Evolutionary conservation across 2,113 vertebrate species (phyloP).

Genomic region (Arvicanthis niloticus): DNA sequence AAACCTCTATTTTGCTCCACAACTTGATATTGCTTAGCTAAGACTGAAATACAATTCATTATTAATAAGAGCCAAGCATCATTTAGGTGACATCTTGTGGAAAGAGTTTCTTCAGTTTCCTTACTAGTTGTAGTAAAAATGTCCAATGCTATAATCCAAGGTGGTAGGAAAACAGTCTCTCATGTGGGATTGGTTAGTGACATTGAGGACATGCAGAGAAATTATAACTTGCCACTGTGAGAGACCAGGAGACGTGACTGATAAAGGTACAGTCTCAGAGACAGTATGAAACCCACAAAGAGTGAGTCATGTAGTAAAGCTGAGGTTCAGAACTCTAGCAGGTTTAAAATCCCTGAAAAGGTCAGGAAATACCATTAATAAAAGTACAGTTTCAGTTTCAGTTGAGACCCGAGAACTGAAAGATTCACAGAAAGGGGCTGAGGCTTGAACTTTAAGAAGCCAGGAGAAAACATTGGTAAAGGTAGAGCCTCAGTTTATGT

Average conservation of each 20-base stretch:
- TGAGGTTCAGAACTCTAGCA: neutral
- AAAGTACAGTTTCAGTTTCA: neutral
- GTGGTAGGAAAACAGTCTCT: neutral
- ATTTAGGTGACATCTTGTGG: neutral
- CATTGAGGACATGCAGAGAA: accelerated
- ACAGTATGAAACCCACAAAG: neutral
- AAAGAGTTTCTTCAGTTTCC: neutral
- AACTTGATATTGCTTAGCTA: neutral
- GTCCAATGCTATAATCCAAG: neutral
- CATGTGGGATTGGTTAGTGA: neutral
- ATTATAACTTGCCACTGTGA: neutral
- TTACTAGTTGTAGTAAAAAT: neutral
- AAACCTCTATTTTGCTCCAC: neutral
- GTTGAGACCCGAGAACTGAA: neutral
- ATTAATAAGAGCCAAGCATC: neutral
- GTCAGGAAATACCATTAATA: neutral
- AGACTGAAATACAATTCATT: neutral
- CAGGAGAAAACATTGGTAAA: neutral
- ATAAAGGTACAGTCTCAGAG: neutral
- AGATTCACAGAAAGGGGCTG: neutral
- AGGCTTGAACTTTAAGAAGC: neutral
- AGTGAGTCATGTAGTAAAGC: neutral
- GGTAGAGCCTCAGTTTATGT: neutral
- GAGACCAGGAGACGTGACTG: neutral
- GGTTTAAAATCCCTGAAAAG: accelerated